phyloP scores from a whole-genome alignment of 1,140 invertebrate genomes.

The Danaus plexippus region DNA sequence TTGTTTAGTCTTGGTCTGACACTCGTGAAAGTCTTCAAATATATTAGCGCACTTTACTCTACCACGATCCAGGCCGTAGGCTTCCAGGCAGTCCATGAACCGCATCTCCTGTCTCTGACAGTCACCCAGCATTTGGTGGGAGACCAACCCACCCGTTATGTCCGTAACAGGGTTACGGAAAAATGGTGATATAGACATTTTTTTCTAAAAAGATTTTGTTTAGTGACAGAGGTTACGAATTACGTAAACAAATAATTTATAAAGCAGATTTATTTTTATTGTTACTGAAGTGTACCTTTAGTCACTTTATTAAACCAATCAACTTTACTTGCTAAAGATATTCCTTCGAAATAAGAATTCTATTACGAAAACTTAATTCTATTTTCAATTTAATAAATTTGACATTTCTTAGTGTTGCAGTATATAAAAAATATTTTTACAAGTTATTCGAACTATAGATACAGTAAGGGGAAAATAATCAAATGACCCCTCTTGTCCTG shows the following conservation, averaged over 20 bases:
- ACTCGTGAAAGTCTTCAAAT: slow-evolving; percentile 79
- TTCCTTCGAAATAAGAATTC: too few relatives aligned
- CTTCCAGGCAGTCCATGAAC: slow-evolving; percentile 81
- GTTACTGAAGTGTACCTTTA: too few relatives aligned
- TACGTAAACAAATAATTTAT: slow-evolving; percentile 51
- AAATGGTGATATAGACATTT: slow-evolving; percentile 73
- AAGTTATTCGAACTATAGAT: too few relatives aligned
- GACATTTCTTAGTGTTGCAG: too few relatives aligned
- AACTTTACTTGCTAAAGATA: too few relatives aligned
- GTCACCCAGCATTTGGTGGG: slow-evolving; percentile 73
- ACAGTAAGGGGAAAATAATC: too few relatives aligned
- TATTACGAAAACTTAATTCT: too few relatives aligned
- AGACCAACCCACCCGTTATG: slow-evolving; percentile 74
- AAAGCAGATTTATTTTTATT: too few relatives aligned
- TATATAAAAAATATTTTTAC: too few relatives aligned
- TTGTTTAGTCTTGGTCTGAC: slow-evolving; percentile 74
- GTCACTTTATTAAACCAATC: too few relatives aligned
- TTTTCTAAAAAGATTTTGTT: slow-evolving; percentile 24
- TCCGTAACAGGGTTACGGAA: slow-evolving; percentile 78
- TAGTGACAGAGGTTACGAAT: slow-evolving; percentile 41
- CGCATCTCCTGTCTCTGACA: slow-evolving; percentile 79
- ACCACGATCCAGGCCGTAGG: slow-evolving; percentile 77
- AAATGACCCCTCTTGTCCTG: too few relatives aligned
- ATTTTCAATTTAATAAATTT: too few relatives aligned
- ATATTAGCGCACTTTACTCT: slow-evolving; percentile 73